Conservation (phyloP, 2,888 invertebrate species). For the Tolmerus cingulatus region DNA sequence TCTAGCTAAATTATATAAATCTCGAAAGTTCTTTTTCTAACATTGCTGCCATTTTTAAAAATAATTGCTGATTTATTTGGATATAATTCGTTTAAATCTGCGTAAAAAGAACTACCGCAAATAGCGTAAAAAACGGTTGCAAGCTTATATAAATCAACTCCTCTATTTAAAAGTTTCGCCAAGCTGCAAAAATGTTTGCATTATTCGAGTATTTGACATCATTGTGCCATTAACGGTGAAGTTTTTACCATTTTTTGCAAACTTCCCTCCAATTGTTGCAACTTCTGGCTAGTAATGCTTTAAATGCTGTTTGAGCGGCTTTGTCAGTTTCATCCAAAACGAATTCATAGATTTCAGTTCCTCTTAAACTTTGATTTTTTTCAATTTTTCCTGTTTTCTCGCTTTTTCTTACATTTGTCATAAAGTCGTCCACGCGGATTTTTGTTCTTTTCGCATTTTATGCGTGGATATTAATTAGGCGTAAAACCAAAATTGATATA, state of each 20-base stretch:
- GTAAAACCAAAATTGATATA: neutral
- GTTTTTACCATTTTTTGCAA: neutral
- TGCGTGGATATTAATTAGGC: neutral
- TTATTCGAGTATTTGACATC: neutral
- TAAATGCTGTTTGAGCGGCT: neutral
- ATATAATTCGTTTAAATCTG: neutral
- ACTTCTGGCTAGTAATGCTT: neutral
- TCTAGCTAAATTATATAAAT: neutral
- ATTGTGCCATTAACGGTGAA: neutral
- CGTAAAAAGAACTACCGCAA: neutral
- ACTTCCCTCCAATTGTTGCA: neutral
- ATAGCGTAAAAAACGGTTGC: neutral
- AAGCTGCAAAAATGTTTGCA: neutral
- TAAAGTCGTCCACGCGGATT: neutral
- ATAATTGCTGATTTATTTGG: neutral
- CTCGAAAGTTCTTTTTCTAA: neutral
- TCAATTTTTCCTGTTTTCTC: neutral
- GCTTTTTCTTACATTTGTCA: neutral
- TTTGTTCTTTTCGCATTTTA: neutral
- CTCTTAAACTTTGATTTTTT: neutral
- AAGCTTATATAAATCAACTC: neutral
- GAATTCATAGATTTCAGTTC: neutral
- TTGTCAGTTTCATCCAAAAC: neutral
- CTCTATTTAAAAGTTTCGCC: neutral
- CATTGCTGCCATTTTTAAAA: neutral